A percentile compares a stretch with the other conserved stretches of the same genome.
These are phyloP conservation scores for Scarus forsteni DNA, from an alignment of 2,797 vertebrate genomes.

Conservation along the genomic window DNA sequence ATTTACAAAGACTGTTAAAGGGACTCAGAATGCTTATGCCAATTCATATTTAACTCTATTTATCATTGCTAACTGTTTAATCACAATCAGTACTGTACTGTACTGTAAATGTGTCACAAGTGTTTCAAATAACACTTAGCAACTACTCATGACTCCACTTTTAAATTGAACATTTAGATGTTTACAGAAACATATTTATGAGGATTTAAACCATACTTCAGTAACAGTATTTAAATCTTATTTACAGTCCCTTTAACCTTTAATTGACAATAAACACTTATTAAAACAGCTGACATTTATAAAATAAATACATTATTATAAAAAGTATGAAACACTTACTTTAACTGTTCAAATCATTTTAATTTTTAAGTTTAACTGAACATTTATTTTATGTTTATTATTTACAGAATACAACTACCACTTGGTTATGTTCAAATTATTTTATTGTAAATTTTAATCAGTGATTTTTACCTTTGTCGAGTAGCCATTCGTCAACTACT, in stretches of 20 bases:
- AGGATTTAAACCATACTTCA: conserved; percentile 91
- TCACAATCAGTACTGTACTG: conserved; percentile 82
- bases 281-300: conserved; percentile 92
- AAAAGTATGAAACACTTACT: conserved; percentile 92
- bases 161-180: conserved; percentile 95
- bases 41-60: conserved; percentile 96
- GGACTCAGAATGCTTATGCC: conserved; percentile 96
- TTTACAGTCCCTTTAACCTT: conserved; percentile 99
- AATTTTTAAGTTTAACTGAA: conserved; percentile 96
- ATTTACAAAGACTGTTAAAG: conserved; percentile 97
- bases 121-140: conserved; percentile 73
- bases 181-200: conserved; percentile 92
- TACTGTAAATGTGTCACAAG: conserved; percentile 68
- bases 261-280: conserved; percentile 96
- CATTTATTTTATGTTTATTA: conserved; percentile 98
- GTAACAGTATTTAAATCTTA: conserved; percentile 95
- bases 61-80: conserved; percentile 93
- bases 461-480: conserved; percentile 99
- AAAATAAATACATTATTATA: conserved; percentile 96
- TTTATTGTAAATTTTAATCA: conserved; percentile 99
- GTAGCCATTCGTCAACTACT: conserved; percentile 99
- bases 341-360: conserved; percentile 93
- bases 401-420: conserved; percentile 92
- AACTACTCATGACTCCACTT: conserved; percentile 76
- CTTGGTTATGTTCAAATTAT: conserved; percentile 99